phyloP scores from a whole-genome alignment of 2,113 vertebrate genomes.

The Antennarius striatus region DNA sequence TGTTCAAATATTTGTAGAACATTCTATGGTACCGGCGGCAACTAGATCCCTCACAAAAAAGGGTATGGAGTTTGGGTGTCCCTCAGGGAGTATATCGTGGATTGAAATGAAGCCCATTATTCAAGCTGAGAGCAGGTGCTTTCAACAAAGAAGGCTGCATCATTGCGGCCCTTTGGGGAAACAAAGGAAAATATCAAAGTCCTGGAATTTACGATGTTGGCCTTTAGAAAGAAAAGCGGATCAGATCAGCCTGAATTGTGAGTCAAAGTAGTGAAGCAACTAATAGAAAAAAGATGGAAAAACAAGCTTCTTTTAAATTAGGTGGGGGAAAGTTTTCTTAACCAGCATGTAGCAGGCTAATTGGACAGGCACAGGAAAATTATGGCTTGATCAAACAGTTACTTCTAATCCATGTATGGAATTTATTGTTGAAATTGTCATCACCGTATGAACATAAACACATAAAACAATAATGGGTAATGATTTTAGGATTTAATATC shows the following conservation, averaged over 20 bases:
- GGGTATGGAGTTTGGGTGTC: constrained; percentile 32
- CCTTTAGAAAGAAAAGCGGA: constrained; percentile 53
- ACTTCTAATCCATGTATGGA: constrained; percentile 24
- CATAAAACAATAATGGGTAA: not conserved
- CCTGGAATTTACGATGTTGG: constrained; percentile 46
- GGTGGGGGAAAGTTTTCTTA: constrained; percentile 15
- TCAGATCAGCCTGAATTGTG: constrained; percentile 35
- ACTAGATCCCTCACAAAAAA: constrained; percentile 50
- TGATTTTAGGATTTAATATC: not conserved
- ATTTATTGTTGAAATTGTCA: constrained; percentile 46
- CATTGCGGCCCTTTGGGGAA: constrained; percentile 53
- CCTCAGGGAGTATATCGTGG: constrained; percentile 58
- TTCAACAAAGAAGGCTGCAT: constrained; percentile 66
- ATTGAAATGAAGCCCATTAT: constrained; percentile 62
- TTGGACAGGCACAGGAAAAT: constrained; percentile 31
- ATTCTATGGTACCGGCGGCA: constrained; percentile 41
- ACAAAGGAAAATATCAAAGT: constrained; percentile 61
- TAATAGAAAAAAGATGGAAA: constrained; percentile 39
- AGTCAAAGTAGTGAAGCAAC: constrained; percentile 12
- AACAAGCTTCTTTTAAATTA: constrained; percentile 7
- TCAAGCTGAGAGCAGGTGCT: constrained; percentile 69
- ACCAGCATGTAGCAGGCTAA: constrained; percentile 30
- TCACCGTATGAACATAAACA: constrained; percentile 30
- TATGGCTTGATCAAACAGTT: constrained; percentile 19
- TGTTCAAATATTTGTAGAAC: constrained; percentile 33